Conservation (phyloP, 2,888 invertebrate genomes). For the Erynnis tages region DNA sequence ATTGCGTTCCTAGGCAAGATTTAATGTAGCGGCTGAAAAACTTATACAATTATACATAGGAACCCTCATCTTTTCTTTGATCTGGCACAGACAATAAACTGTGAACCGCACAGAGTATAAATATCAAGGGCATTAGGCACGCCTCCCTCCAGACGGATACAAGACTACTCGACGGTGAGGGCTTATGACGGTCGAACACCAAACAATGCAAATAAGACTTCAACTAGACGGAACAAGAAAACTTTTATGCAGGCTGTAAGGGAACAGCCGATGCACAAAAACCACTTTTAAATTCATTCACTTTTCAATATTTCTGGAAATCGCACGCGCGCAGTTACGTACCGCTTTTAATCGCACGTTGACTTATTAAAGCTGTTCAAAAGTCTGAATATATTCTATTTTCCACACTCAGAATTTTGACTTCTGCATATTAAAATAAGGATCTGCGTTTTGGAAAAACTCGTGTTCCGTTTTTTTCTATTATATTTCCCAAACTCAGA, state of each 20-base stretch:
- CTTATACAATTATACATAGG: constrained; percentile 21
- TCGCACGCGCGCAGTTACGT: neutral
- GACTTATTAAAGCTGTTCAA: too few relatives aligned
- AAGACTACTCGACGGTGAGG: constrained; percentile 19
- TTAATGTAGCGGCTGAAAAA: neutral
- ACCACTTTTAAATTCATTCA: constrained; percentile 12
- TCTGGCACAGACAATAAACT: constrained; percentile 22
- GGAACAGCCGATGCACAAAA: neutral
- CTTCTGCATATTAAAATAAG: too few relatives aligned
- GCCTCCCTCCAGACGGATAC: constrained; percentile 26
- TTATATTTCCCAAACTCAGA: too few relatives aligned
- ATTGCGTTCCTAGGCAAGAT: neutral
- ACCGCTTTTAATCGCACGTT: too few relatives aligned
- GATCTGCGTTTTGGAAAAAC: too few relatives aligned
- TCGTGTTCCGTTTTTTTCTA: too few relatives aligned
- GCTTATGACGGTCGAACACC: constrained; percentile 28
- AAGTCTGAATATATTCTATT: too few relatives aligned
- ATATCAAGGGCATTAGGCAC: constrained; percentile 22
- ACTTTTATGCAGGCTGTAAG: constrained; percentile 13
- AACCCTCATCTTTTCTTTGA: constrained; percentile 17
- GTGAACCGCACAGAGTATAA: constrained; percentile 16
- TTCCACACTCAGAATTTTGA: too few relatives aligned
- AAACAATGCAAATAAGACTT: constrained; percentile 27
- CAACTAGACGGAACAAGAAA: constrained; percentile 22
- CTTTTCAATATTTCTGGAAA: neutral